Conservation (phyloP, 1,140 invertebrate species). For the Aricia agestis region DNA sequence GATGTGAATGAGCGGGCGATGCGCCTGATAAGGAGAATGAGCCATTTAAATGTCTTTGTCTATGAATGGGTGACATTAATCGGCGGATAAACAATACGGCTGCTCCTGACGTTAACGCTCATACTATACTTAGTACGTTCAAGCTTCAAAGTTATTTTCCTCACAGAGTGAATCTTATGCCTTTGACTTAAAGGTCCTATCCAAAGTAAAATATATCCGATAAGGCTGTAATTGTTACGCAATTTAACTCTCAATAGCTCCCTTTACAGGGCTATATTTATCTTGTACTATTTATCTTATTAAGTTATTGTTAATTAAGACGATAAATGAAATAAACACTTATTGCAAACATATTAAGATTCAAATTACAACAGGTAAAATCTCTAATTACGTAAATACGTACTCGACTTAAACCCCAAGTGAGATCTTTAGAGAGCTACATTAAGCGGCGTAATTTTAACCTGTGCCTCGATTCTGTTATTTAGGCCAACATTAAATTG, state of each 20-base stretch:
- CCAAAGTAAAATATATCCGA: no score
- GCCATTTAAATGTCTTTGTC: background rate
- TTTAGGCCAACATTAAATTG: no score
- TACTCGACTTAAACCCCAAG: background rate
- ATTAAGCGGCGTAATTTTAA: background rate
- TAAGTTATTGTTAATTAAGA: background rate
- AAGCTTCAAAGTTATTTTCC: no score
- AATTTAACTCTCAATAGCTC: background rate
- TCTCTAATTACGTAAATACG: background rate
- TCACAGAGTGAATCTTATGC: no score
- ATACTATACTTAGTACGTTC: background rate
- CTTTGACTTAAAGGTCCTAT: no score
- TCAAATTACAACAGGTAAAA: background rate
- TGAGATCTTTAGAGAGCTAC: background rate
- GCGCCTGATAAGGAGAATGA: background rate
- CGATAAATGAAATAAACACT: background rate
- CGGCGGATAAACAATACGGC: slow-evolving; percentile 2
- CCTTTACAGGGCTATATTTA: background rate
- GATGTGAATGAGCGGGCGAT: background rate
- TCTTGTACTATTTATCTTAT: background rate
- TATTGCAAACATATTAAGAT: background rate
- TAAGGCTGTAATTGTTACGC: background rate
- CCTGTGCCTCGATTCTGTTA: no score
- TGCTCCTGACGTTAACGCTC: background rate
- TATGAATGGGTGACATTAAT: background rate